These are phyloP conservation scores for Pseudomugil gertrudae DNA, from an alignment of 2,797 vertebrate species.

Conservation along the genomic window DNA sequence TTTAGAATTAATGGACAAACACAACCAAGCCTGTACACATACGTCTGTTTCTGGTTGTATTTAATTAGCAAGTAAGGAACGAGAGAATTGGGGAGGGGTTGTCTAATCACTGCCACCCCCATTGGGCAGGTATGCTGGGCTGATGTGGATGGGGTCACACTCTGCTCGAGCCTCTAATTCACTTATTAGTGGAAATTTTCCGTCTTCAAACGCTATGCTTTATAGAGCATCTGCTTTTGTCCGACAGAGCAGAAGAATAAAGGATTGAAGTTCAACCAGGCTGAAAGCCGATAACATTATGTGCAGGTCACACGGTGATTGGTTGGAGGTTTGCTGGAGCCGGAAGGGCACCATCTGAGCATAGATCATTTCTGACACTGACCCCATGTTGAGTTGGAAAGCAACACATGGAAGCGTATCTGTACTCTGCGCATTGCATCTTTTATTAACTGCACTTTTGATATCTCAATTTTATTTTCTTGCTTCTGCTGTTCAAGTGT, in stretches of 20 bases:
- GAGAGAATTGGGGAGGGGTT: slow-evolving; percentile 10
- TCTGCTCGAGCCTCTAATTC: slow-evolving; percentile 45
- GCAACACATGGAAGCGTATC: no score
- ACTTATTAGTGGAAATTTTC: slow-evolving; percentile 19
- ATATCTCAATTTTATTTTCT: no score
- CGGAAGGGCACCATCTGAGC: background rate
- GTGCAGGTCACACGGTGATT: background rate
- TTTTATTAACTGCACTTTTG: no score
- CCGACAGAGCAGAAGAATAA: background rate
- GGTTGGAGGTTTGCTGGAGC: background rate
- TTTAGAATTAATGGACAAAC: slow-evolving; percentile 48
- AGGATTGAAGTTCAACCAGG: background rate
- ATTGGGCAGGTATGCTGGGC: slow-evolving; percentile 50
- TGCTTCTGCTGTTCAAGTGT: no score
- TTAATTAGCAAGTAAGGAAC: slow-evolving; percentile 56
- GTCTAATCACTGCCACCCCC: slow-evolving; percentile 56
- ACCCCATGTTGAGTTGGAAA: no score
- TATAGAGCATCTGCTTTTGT: slow-evolving; percentile 1
- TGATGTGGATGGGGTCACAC: slow-evolving; percentile 45
- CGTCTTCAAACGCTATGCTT: slow-evolving; percentile 11
- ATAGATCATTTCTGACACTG: no score
- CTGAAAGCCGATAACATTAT: no score
- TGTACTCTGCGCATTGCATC: no score
- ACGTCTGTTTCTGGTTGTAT: slow-evolving; percentile 30
- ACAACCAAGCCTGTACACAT: slow-evolving; percentile 12